Evolutionary conservation across 2,113 vertebrate species (phyloP), one percentile per base, ranked within the genome.

Genomic region (Cheilinus undulatus): DNA sequence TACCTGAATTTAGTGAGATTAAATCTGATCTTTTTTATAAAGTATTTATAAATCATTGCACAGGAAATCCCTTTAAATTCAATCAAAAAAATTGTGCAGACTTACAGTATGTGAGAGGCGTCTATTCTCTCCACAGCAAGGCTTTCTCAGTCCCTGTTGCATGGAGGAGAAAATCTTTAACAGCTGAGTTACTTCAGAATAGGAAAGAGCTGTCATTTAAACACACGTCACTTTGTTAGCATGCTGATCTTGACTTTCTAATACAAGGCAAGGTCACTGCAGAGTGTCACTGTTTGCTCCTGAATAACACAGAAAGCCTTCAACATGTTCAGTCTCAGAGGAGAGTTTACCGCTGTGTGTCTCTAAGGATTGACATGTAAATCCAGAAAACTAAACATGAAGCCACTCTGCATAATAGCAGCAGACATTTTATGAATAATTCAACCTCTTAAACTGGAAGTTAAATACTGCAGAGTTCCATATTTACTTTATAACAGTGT

Each of bases 391-490:
- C 58, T 40, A 23, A 71, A 68, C n/a, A 40, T 67, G 49, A 76
- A 65, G 34, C 22, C 26, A 1, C 43, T 85, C 51, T 82, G n/a
- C 71, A 76, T 78, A 60, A 83, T 42, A 63, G 32, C 19, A 20
- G 26, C 9, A 3, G 78, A 83, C 78, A 72, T 15, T 4, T 53
- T 19, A 52, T 83, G 71, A 88, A 82, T 83, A 68, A 81, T 69
- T 68, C 61, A 67, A 15, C 3, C 13, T 9, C 24, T 54, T 61
- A 38, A 24, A 57, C 48, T 3, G 12, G 4, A 28, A 36, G 30
- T 53, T 52, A 26, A 68, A 78, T 61, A 32, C 10, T 26, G 48
- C 69, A 32, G 19, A 19, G 43, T 42, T 26, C 45, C 13, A 46
- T 59, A 66, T 65, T 83, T 63, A 43, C 36, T 70, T 61, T 62